Conservation (phyloP, 2,888 invertebrate species). For the Drosophila atripex region DNA sequence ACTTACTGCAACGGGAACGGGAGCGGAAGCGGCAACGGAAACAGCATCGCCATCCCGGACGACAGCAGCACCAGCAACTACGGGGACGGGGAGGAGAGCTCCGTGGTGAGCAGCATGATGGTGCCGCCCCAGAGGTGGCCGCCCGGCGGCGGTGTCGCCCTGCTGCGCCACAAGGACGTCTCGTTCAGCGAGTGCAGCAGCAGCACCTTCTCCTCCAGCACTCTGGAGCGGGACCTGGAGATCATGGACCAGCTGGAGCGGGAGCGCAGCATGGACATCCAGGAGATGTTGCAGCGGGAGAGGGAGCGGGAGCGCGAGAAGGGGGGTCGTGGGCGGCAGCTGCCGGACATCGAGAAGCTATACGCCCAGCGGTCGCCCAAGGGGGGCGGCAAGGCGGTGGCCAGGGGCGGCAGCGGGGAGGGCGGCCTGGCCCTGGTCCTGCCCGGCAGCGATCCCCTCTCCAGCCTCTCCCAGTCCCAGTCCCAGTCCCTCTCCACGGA, state of each 20-base stretch:
- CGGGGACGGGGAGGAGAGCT: constrained; percentile 83
- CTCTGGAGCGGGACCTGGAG: constrained; percentile 83
- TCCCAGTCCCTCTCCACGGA: constrained; percentile 63
- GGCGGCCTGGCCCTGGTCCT: constrained; percentile 58
- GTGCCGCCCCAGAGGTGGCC: constrained; percentile 68
- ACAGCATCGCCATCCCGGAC: constrained; percentile 51
- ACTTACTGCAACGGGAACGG: constrained; percentile 62
- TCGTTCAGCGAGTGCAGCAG: constrained; percentile 81
- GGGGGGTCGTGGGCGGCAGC: constrained; percentile 71
- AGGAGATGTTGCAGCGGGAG: constrained; percentile 82
- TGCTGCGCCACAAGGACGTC: constrained; percentile 74
- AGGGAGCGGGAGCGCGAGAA: constrained; percentile 80
- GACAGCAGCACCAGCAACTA: constrained; percentile 81
- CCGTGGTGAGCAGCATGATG: constrained; percentile 83
- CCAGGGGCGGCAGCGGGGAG: constrained; percentile 66
- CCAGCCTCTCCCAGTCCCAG: constrained; percentile 56
- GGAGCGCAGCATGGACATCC: constrained; percentile 83
- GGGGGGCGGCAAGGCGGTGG: constrained; percentile 44
- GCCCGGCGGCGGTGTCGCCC: constrained; percentile 4
- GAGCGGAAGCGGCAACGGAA: neutral
- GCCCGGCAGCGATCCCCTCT: constrained; percentile 68
- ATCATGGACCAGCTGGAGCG: constrained; percentile 83
- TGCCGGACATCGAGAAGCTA: constrained; percentile 82
- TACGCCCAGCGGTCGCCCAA: constrained; percentile 82
- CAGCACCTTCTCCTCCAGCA: constrained; percentile 80